Evolutionary conservation across 2,888 invertebrate genomes (phyloP).

Genomic region (Eristalis arbustorum): DNA sequence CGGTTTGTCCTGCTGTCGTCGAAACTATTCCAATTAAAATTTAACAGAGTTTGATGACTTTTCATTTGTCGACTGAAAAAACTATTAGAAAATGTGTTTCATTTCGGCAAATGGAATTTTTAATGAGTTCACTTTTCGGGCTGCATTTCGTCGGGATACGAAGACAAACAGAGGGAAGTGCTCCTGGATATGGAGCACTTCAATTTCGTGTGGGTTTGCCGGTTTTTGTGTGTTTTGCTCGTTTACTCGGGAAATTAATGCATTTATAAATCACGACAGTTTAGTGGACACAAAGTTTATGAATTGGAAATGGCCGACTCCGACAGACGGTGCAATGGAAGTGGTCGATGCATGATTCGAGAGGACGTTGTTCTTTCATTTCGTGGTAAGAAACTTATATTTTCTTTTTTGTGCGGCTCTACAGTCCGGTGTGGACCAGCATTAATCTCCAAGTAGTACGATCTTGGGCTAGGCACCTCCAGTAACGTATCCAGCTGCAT

Average conservation of each 20-base stretch:
- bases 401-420: too few species aligned
- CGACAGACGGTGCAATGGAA: background rate
- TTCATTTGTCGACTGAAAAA: slow-evolving; percentile 22
- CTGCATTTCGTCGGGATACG: background rate
- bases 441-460: too few species aligned
- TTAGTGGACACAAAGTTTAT: background rate
- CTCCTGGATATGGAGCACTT: background rate
- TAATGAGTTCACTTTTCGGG: slow-evolving; percentile 4
- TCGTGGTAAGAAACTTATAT: too few species aligned
- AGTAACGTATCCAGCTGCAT: too few species aligned
- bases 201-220: background rate
- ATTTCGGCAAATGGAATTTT: slow-evolving; percentile 14
- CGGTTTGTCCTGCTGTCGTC: slow-evolving; percentile 4
- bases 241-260: background rate
- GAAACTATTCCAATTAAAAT: slow-evolving; percentile 27
- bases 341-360: too few species aligned
- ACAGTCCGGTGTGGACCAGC: too few species aligned
- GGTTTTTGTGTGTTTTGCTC: background rate
- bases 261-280: background rate
- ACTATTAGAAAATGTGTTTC: slow-evolving; percentile 24
- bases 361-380: too few species aligned
- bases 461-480: too few species aligned
- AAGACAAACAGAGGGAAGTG: background rate
- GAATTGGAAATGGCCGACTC: background rate
- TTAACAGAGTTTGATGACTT: slow-evolving; percentile 23